Percentiles rank a stretch among this genome's conserved stretches.
Evolutionary conservation across 2,888 invertebrate species (phyloP).

Genomic region (Pristionchus entomophagus): DNA sequence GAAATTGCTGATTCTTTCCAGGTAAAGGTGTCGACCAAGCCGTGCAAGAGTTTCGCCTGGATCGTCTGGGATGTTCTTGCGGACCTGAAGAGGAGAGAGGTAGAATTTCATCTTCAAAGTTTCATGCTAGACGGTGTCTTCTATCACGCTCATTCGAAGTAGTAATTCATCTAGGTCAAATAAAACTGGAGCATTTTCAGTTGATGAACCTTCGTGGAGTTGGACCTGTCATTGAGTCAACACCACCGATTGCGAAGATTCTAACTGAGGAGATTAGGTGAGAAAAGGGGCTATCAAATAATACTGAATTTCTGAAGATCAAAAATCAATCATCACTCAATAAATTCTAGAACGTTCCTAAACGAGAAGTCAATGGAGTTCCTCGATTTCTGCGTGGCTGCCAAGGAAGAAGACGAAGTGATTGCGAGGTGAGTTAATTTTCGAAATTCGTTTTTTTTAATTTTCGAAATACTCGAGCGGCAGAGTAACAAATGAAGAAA

Average conservation of each 20-base stretch:
- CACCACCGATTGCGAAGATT: constrained; percentile 2
- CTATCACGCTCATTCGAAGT: no score
- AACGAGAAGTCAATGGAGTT: constrained; percentile 30
- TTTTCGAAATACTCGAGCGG: no score
- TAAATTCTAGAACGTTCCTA: neutral
- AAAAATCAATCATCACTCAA: neutral
- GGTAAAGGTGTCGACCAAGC: neutral
- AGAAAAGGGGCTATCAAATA: no score
- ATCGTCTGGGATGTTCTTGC: constrained; percentile 68
- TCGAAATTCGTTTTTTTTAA: no score
- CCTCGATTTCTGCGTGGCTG: neutral
- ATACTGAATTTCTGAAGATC: no score
- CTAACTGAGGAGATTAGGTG: neutral
- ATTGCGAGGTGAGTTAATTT: constrained; percentile 23
- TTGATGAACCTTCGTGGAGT: neutral
- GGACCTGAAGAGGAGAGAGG: constrained; percentile 53
- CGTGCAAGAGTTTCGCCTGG: constrained; percentile 60
- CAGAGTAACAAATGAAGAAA: no score
- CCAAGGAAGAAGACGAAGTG: constrained; percentile 25
- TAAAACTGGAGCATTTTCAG: no score
- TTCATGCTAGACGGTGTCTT: no score
- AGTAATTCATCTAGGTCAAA: no score
- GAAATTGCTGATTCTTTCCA: neutral
- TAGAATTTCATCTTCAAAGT: neutral
- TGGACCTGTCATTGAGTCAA: neutral